Base-by-base conservation (phyloP, 2,888 invertebrate genomes). In the Xestia rhomboidea region DNA sequence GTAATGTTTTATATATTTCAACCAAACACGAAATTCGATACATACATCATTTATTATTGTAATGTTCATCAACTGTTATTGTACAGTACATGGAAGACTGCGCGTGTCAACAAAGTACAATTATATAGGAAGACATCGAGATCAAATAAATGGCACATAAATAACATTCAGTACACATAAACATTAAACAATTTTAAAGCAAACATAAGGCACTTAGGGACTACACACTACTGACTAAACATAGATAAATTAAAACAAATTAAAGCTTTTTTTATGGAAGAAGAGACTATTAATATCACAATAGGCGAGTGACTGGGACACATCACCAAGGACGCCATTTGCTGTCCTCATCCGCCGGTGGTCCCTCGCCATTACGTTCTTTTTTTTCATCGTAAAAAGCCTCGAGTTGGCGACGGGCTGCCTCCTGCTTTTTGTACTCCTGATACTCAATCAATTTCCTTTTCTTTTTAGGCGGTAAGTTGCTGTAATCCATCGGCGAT, bases 181-280 rank as follows among this genome's bases (percentile, higher is more conserved):
- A 60, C 60, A 60, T 30, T 60, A 30, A 85, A 82, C 74, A 87
- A 76, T 77, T 83, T 82, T 86, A 85, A 83, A 84, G 77, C 73
- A 82, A 82, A 76, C 46, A 73, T 81, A 89, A 88, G 87, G 88
- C 89, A 87, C 88, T 89, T 86, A 82, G 44, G 67, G 41, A 83
- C 81, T 87, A 89, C 77, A 68, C n/a, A 68, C 77, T 67, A 88
- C 71, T 81, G 84, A 81, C 81, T 87, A 81, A 78, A 89, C 76
- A 85, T 88, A 82, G 57, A 93, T 93, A 94, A 93, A 92, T 94
- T 95, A 95, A 90, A 94, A 93, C 94, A 92, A 96, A 95, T 96
- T 96, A 96, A 96, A 96, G 96, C 96, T 96, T 96, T 94, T 79
- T 88, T 94, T 91, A 89, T 96, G 96, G 96, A 96, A 96, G 96